These are phyloP conservation scores for Drosophila silvestris DNA, from an alignment of 2,888 invertebrate genomes.

Conservation along the genomic window DNA sequence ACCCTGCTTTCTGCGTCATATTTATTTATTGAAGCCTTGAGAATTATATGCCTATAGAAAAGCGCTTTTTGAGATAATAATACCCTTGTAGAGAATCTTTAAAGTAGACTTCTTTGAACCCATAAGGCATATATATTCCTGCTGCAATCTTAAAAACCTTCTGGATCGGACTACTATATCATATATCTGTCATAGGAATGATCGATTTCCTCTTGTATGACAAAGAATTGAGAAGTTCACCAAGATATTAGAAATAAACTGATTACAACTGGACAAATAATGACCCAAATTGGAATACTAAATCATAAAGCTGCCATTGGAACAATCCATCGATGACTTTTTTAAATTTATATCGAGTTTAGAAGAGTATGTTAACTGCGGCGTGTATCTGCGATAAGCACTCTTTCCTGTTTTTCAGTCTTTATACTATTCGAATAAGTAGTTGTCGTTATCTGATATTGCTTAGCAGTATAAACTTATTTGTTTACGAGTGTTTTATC, in stretches of 20 bases:
- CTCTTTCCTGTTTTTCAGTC: background rate
- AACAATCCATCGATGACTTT: background rate
- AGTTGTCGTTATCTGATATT: background rate
- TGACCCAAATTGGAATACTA: no score
- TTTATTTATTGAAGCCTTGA: background rate
- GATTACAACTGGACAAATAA: no score
- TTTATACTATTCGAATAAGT: background rate
- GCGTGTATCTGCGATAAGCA: background rate
- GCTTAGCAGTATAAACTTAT: constrained; percentile 1
- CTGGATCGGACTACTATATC: no score
- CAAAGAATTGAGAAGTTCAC: no score
- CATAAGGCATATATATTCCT: background rate
- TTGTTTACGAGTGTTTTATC: constrained; percentile 30
- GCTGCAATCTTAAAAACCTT: background rate
- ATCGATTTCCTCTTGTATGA: no score
- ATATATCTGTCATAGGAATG: no score
- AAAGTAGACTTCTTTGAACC: background rate
- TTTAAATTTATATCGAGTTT: background rate
- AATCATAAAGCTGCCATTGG: background rate
- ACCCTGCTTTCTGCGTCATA: background rate
- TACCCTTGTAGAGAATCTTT: background rate
- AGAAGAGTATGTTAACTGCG: background rate
- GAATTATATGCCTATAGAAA: background rate
- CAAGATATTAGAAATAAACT: no score
- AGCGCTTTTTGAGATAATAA: background rate